Evolutionary conservation across 2,888 invertebrate genomes (phyloP).

Genomic region (Brachypalpus laphriformis): DNA sequence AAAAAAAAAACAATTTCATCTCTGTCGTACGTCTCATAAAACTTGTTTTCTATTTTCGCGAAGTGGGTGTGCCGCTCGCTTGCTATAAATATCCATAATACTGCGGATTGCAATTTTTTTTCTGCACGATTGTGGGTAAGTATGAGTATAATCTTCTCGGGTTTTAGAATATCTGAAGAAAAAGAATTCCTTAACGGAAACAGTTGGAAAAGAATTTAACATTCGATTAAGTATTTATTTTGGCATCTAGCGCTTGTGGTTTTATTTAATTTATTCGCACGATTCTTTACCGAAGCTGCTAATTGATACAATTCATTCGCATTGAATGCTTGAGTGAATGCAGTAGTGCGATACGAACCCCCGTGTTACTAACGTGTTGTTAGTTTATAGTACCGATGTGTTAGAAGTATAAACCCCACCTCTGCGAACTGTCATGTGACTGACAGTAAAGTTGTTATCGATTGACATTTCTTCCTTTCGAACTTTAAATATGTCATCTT

Average conservation of each 20-base stretch:
- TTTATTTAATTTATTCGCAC: slow-evolving; percentile 10
- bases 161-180: not conserved
- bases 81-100: slow-evolving; percentile 24
- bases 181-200: not conserved
- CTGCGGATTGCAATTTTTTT: slow-evolving; percentile 1
- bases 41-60: slow-evolving; percentile 27
- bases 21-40: not conserved
- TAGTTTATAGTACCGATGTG: not conserved
- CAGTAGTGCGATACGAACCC: not conserved
- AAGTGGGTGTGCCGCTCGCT: slow-evolving; percentile 40
- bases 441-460: not conserved
- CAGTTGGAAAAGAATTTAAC: not conserved
- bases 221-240: too few species aligned
- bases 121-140: not conserved
- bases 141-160: not conserved
- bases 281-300: slow-evolving; percentile 3
- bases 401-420: not conserved
- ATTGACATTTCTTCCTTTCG: not conserved
- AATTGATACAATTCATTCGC: slow-evolving; percentile 24
- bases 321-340: not conserved
- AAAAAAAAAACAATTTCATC: not conserved
- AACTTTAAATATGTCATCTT: not conserved
- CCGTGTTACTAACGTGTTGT: not conserved
- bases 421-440: not conserved
- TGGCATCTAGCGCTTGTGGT: not conserved